phyloP scores from a whole-genome alignment of 2,113 vertebrate species.

The Pristiophorus japonicus region DNA sequence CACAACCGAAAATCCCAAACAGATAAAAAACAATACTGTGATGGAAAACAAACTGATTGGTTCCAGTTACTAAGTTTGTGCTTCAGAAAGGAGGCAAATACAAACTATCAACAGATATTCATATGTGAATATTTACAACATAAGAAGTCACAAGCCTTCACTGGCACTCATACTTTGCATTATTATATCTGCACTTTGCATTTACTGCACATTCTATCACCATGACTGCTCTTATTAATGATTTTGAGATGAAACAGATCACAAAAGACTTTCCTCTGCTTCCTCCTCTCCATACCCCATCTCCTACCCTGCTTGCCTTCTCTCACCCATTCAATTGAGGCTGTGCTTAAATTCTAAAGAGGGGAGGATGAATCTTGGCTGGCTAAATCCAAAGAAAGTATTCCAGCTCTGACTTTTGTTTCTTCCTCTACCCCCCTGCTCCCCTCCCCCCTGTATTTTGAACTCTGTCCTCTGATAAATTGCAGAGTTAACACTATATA shows the following conservation, averaged over 20 bases:
- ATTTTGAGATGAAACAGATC: background rate
- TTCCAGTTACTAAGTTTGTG: background rate
- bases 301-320: background rate
- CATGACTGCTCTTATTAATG: background rate
- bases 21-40: background rate
- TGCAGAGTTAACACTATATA: background rate
- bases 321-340: background rate
- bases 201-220: background rate
- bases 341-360: background rate
- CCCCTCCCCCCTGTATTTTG: background rate
- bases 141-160: background rate
- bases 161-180: background rate
- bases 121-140: background rate
- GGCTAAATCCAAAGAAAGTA: background rate
- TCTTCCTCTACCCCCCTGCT: too few species aligned
- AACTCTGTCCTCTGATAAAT: background rate
- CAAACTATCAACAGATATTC: background rate
- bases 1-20: background rate
- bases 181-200: background rate
- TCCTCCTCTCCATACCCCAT: background rate
- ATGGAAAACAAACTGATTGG: background rate
- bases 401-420: background rate
- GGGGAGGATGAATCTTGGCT: background rate
- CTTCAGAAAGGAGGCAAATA: background rate
- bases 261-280: background rate